Percentiles rank a stretch among this genome's conserved stretches.
Evolutionary conservation across 2,797 vertebrate genomes (phyloP).

Genomic region (Luscinia megarhynchos): DNA sequence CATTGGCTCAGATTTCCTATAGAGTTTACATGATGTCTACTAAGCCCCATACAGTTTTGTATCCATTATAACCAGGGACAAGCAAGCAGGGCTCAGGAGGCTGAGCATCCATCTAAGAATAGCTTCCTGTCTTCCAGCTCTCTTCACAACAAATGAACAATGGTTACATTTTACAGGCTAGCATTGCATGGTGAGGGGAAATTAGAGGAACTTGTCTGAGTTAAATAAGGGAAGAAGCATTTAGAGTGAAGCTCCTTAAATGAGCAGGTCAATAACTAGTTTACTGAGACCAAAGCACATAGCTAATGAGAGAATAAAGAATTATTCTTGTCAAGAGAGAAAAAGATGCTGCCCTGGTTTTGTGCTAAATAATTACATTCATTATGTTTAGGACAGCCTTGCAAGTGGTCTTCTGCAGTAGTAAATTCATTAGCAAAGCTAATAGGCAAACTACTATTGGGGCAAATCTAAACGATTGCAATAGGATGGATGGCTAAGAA

Average conservation of each 20-base stretch:
- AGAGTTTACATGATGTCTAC: conserved; percentile 81
- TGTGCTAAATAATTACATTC: conserved; percentile 83
- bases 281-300: conserved; percentile 78
- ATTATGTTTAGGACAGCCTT: conserved; percentile 78
- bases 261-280: conserved; percentile 83
- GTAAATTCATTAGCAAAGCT: conserved; percentile 83
- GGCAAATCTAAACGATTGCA: conserved; percentile 76
- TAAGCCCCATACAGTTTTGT: conserved; percentile 81
- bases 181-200: conserved; percentile 65
- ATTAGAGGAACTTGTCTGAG: conserved; percentile 73
- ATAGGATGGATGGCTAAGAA: conserved; percentile 67
- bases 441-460: conserved; percentile 74
- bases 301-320: conserved; percentile 83
- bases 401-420: conserved; percentile 78
- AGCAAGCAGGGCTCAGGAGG: conserved; percentile 77
- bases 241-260: conserved; percentile 79
- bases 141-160: conserved; percentile 77
- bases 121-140: conserved; percentile 73
- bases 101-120: conserved; percentile 78
- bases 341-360: conserved; percentile 77
- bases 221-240: conserved; percentile 81
- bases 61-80: conserved; percentile 81
- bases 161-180: conserved; percentile 71
- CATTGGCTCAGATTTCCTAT: conserved; percentile 82
- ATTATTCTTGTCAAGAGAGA: conserved; percentile 80